A percentile compares a stretch with the other conserved stretches of the same genome.
Evolutionary conservation across 2,797 vertebrate genomes (phyloP).

Genomic region (Hozukius guyotensis): DNA sequence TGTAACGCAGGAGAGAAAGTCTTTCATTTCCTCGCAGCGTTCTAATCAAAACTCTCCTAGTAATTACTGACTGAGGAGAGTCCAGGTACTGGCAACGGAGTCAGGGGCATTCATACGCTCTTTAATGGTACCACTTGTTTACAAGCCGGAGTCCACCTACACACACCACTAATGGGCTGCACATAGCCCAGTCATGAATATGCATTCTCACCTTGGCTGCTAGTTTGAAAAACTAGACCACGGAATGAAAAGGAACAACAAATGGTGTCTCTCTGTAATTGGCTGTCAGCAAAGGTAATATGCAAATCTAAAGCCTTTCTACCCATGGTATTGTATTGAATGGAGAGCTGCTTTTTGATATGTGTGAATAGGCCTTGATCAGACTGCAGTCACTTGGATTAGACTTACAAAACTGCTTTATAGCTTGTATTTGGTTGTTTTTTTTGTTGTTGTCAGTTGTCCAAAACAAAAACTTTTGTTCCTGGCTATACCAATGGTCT

Average conservation of each 20-base stretch:
- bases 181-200: constrained; percentile 74
- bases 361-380: constrained; percentile 54
- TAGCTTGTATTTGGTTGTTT: not conserved
- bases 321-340: constrained; percentile 39
- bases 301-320: constrained; percentile 65
- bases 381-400: constrained; percentile 45
- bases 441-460: constrained; percentile 1
- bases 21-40: constrained; percentile 46
- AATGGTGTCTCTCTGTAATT: constrained; percentile 68
- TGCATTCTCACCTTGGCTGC: constrained; percentile 69
- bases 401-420: constrained; percentile 11
- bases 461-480: constrained; percentile 19
- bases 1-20: constrained; percentile 26
- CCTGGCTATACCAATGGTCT: not conserved
- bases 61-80: constrained; percentile 65
- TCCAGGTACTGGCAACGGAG: constrained; percentile 56
- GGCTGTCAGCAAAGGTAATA: constrained; percentile 66
- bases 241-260: constrained; percentile 68
- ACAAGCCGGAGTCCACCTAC: constrained; percentile 66
- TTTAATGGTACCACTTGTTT: constrained; percentile 67
- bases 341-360: constrained; percentile 56
- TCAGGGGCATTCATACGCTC: constrained; percentile 52
- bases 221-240: constrained; percentile 63
- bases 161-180: constrained; percentile 69
- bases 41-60: constrained; percentile 61